phyloP scores from a whole-genome alignment of 2,888 invertebrate genomes.

The Thymelicus sylvestris region DNA sequence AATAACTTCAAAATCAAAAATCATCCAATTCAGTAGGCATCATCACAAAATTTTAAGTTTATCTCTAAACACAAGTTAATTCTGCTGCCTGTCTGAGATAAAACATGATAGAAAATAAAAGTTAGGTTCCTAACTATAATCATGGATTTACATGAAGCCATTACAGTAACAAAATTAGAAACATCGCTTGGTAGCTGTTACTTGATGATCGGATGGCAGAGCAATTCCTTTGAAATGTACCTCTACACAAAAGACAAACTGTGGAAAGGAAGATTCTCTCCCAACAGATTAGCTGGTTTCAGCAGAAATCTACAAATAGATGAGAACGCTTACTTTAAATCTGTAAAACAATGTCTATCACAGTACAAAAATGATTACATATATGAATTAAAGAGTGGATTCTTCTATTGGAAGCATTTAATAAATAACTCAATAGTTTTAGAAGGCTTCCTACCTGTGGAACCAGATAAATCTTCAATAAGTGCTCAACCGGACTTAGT shows the following conservation, averaged over 20 bases:
- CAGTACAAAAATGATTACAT: slow-evolving; percentile 56
- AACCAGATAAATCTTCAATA: slow-evolving; percentile 52
- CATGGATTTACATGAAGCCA: slow-evolving; percentile 63
- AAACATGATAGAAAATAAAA: too few species aligned
- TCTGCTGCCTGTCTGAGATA: too few species aligned
- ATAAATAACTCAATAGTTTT: slow-evolving; percentile 52
- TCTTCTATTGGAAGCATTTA: slow-evolving; percentile 72
- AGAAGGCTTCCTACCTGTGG: slow-evolving; percentile 70
- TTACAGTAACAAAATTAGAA: slow-evolving; percentile 62
- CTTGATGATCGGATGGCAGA: slow-evolving; percentile 64
- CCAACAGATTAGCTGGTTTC: slow-evolving; percentile 60
- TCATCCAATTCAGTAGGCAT: too few species aligned
- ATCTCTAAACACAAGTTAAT: too few species aligned
- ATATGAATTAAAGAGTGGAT: slow-evolving; percentile 67
- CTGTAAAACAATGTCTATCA: slow-evolving; percentile 57
- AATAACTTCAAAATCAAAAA: too few species aligned
- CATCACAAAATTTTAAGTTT: too few species aligned
- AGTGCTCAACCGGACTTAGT: slow-evolving; percentile 57
- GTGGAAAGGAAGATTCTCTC: slow-evolving; percentile 69
- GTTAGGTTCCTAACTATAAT: neutral
- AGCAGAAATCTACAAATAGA: slow-evolving; percentile 63
- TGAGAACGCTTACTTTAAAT: slow-evolving; percentile 56
- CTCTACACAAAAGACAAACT: slow-evolving; percentile 57
- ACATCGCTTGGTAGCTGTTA: slow-evolving; percentile 53
- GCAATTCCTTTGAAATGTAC: slow-evolving; percentile 64